These are phyloP conservation scores for Serrognathus titanus DNA, from an alignment of 2,888 invertebrate species.

Conservation along the genomic window DNA sequence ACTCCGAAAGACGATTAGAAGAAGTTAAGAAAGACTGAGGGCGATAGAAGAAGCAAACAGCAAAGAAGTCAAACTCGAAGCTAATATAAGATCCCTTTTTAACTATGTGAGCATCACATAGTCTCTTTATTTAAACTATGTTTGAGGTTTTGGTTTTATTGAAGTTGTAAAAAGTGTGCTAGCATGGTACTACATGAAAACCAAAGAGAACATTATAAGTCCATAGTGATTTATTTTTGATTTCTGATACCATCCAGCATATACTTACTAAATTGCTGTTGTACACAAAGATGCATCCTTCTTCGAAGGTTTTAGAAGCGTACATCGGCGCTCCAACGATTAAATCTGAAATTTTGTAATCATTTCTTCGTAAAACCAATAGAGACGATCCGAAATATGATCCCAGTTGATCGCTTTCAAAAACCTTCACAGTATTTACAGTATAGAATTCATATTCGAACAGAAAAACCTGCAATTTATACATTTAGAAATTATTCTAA, in stretches of 20 bases:
- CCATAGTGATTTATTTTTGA: too few relatives aligned
- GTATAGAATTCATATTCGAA: conserved; percentile 6
- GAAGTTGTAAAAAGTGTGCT: too few relatives aligned
- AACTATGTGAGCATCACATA: too few relatives aligned
- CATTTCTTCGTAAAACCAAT: conserved; percentile 15
- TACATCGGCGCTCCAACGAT: conserved; percentile 24
- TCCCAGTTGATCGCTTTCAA: conserved; percentile 7
- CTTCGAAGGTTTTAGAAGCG: conserved; percentile 48
- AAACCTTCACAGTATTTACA: conserved; percentile 2
- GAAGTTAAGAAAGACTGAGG: conserved; percentile 7
- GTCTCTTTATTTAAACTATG: too few relatives aligned
- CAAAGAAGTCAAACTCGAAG: too few relatives aligned
- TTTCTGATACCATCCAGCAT: too few relatives aligned
- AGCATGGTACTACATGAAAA: too few relatives aligned
- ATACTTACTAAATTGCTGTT: conserved; percentile 39
- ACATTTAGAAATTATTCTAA: neutral
- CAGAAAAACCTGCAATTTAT: conserved; percentile 8
- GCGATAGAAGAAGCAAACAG: too few relatives aligned
- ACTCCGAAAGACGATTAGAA: neutral
- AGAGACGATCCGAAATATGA: conserved; percentile 21
- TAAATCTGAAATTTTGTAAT: conserved; percentile 20
- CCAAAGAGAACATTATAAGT: too few relatives aligned
- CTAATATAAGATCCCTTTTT: too few relatives aligned
- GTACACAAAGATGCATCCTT: conserved; percentile 60
- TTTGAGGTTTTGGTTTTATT: too few relatives aligned